These are phyloP conservation scores for Neelides sp. DNA, from an alignment of 1,140 invertebrate species.

Conservation along the genomic window DNA sequence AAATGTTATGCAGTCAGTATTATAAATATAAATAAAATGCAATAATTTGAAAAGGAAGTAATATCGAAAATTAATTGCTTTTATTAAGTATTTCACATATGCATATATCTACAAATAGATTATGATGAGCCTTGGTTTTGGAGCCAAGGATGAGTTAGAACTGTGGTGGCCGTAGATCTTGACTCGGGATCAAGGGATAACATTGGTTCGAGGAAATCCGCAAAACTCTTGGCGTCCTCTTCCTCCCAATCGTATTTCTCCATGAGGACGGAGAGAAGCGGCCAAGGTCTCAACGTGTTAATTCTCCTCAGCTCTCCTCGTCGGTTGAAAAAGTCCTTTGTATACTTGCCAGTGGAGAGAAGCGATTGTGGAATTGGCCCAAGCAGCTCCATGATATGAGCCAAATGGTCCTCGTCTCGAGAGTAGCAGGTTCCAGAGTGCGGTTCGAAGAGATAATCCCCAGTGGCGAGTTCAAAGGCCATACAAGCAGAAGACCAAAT, in stretches of 20 bases:
- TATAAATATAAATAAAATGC: too few relatives aligned
- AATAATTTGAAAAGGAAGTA: too few relatives aligned
- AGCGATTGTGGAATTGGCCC: conserved; percentile 87
- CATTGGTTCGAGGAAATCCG: conserved; percentile 88
- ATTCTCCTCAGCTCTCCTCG: conserved; percentile 74
- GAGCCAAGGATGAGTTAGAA: conserved; percentile 86
- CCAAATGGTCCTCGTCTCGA: conserved; percentile 94
- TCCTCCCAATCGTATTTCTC: conserved; percentile 91
- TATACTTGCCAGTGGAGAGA: conserved; percentile 79
- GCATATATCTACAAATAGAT: neutral
- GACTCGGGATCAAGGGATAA: conserved; percentile 79
- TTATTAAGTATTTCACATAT: neutral
- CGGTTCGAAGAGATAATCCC: conserved; percentile 98
- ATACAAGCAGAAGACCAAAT: conserved; percentile 99
- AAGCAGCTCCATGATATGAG: conserved; percentile 94
- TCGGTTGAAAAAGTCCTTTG: conserved; percentile 83
- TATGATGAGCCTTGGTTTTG: neutral
- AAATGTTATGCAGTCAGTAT: too few relatives aligned
- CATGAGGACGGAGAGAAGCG: conserved; percentile 75
- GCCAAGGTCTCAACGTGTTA: conserved; percentile 85
- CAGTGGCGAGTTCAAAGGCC: conserved; percentile 94
- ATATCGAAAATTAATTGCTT: neutral
- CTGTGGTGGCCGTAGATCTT: conserved; percentile 82
- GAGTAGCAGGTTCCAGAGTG: conserved; percentile 77
- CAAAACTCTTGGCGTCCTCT: conserved; percentile 72